Evolutionary conservation across 1,140 invertebrate species (phyloP), one percentile per base, ranked within the genome.

Genomic region (Drosophila ficusphila): DNA sequence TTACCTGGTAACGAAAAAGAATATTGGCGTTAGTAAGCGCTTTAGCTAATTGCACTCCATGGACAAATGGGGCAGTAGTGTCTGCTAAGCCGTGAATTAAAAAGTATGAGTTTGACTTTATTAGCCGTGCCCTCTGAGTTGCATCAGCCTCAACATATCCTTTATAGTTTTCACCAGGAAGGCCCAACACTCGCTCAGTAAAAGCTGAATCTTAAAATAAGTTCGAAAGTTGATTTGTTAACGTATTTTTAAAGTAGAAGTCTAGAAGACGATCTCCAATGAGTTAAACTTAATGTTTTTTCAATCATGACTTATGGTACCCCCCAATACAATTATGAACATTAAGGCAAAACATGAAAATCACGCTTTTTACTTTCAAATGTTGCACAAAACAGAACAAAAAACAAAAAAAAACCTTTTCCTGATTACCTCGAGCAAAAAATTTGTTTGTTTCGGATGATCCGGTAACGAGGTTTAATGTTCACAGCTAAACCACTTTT

Each of bases 91-190:
- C 97, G 90, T 98, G 98, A 79, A 99, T 93, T 62, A 99, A 93
- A 92, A 97, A 96, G 83, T 98, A 95, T 54, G 96, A 96, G 90
- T 97, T 95, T 79, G 95, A 94, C 61, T 96, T 95, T 71, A 98
- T 96, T 90, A 97, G 94, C 88, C 95, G 94, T 33, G 96, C 97
- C 52, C 96, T 94, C 91, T 96, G 95, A 11, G 96, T 97, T 54
- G 97, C 95, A 92, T 98, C 97, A 16, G 96, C 95, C 85, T 97
- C 96, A 73, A 98, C 97, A 92, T 99, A 99, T 27, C 96, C 97
- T 88, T 97, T 96, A 91, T 96, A 96, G 92, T 98, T 98, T 78
- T 98, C 97, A 11, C 94, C 94, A 36, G 97, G 97, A 34, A 95
- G 93, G 11, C 97, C 97, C 70, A 99, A 94, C 79, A 98, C 95